A percentile compares a stretch with the other conserved stretches of the same genome.
phyloP scores from a whole-genome alignment of 2,888 invertebrate genomes.

The Argyresthia goedartella region DNA sequence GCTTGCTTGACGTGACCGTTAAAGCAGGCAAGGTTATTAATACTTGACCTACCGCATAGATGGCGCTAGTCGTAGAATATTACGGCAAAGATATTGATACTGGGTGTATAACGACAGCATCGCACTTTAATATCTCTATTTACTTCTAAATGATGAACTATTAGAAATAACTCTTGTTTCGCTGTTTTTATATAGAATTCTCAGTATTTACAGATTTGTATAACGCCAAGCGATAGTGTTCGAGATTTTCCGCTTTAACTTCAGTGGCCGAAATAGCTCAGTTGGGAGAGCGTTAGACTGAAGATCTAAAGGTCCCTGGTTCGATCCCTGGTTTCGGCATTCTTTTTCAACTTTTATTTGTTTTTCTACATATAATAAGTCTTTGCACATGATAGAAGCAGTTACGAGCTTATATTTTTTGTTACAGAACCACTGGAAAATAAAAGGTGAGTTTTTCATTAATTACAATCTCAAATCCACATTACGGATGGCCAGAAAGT shows the following conservation, averaged over 20 bases:
- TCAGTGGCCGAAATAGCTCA: conserved; percentile 73
- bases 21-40: neutral
- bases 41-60: conserved; percentile 9
- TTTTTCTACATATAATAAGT: conserved; percentile 3
- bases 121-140: too few species aligned
- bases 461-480: neutral
- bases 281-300: conserved; percentile 77
- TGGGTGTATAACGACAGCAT: too few species aligned
- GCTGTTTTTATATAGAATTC: too few species aligned
- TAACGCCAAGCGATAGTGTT: neutral
- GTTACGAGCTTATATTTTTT: neutral
- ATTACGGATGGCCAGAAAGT: neutral
- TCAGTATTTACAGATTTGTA: neutral
- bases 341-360: conserved; percentile 19
- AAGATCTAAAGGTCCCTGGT: conserved; percentile 81
- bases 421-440: neutral
- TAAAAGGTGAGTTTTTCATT: conserved; percentile 1
- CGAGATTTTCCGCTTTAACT: too few species aligned
- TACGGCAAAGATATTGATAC: too few species aligned
- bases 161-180: too few species aligned
- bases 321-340: conserved; percentile 79
- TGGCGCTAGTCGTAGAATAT: conserved; percentile 2
- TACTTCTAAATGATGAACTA: too few species aligned
- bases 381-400: neutral
- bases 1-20: too few species aligned